phyloP scores from a whole-genome alignment of 2,797 vertebrate species.

The Sebastes oblongus region DNA sequence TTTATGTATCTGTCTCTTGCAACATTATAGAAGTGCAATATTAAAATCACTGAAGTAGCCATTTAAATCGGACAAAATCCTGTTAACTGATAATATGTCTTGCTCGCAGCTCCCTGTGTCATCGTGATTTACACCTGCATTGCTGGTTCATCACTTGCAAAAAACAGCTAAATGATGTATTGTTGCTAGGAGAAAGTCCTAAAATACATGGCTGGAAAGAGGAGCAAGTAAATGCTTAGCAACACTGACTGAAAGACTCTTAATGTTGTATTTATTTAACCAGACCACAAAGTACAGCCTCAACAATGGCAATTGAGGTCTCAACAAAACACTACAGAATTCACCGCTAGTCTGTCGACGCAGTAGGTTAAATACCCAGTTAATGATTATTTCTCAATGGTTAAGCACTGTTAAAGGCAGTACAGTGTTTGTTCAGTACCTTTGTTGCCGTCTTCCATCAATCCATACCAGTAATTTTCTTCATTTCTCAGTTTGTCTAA shows the following conservation, averaged over 20 bases:
- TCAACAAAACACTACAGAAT: neutral
- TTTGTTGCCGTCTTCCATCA: constrained; percentile 37
- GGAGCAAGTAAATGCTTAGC: neutral
- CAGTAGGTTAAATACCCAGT: constrained; percentile 23
- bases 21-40: neutral
- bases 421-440: constrained; percentile 21
- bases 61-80: neutral
- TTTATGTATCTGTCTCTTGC: neutral
- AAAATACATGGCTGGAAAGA: neutral
- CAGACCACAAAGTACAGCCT: neutral
- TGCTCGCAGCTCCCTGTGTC: neutral
- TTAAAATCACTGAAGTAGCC: neutral
- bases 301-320: neutral
- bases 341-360: neutral
- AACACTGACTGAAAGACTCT: neutral
- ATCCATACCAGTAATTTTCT: constrained; percentile 59
- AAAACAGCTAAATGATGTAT: neutral
- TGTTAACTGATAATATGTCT: neutral
- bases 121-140: neutral
- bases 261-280: neutral
- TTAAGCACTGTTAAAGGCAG: neutral
- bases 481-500: constrained; percentile 35
- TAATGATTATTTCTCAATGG: neutral
- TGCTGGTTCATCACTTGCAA: neutral
- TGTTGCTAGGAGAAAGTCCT: neutral